phyloP scores from a whole-genome alignment of 2,888 invertebrate genomes.

The Drosophila conformis region DNA sequence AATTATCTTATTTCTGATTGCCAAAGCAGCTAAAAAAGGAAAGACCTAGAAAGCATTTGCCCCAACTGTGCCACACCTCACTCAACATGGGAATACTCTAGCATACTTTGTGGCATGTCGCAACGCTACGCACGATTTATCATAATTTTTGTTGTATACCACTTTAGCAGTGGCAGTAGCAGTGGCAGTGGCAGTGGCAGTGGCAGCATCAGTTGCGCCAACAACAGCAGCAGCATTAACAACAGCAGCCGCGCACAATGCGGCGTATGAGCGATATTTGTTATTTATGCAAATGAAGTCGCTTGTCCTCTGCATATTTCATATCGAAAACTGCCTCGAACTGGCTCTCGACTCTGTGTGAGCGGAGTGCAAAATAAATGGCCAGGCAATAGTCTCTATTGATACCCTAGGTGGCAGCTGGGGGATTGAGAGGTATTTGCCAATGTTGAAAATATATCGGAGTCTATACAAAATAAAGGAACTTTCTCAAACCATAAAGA shows the following conservation, averaged over 20 bases:
- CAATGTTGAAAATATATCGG: neutral
- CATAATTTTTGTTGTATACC: slow-evolving; percentile 66
- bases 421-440: neutral
- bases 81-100: neutral
- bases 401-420: slow-evolving; percentile 15
- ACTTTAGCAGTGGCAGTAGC: slow-evolving; percentile 40
- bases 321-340: slow-evolving; percentile 26
- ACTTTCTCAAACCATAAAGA: neutral
- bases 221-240: slow-evolving; percentile 11
- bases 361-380: slow-evolving; percentile 9
- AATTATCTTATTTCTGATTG: slow-evolving; percentile 3
- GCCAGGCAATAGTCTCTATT: slow-evolving; percentile 1
- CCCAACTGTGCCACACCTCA: neutral
- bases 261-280: slow-evolving; percentile 78
- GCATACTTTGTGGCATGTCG: slow-evolving; percentile 43
- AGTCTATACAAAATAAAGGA: neutral
- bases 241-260: slow-evolving; percentile 59
- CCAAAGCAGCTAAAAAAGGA: neutral
- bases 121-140: slow-evolving; percentile 66
- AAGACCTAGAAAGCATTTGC: neutral
- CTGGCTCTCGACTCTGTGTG: slow-evolving; percentile 25
- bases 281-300: slow-evolving; percentile 77
- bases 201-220: slow-evolving; percentile 27
- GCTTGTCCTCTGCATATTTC: slow-evolving; percentile 45
- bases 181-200: slow-evolving; percentile 17